phyloP scores from a whole-genome alignment of 2,888 invertebrate genomes.

The Chrysomela aeneicollis region DNA sequence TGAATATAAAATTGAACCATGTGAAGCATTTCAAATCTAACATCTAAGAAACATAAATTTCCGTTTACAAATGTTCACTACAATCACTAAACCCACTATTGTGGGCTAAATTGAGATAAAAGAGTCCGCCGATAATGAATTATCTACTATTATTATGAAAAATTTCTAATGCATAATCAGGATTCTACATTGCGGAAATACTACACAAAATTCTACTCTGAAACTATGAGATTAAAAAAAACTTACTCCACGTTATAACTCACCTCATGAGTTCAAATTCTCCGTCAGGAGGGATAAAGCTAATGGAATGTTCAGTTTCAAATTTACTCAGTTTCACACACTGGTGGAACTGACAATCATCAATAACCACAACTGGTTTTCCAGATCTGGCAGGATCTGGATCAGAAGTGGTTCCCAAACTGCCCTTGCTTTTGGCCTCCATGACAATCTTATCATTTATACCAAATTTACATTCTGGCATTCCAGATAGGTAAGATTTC shows the following conservation, averaged over 20 bases:
- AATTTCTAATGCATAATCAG: no score
- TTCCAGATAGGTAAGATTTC: slow-evolving; percentile 99
- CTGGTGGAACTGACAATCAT: slow-evolving; percentile 99
- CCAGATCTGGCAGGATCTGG: slow-evolving; percentile 88
- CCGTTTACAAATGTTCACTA: no score
- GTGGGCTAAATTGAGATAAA: no score
- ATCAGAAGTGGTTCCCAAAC: slow-evolving; percentile 68
- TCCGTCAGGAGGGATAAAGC: slow-evolving; percentile 99
- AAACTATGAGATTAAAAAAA: not conserved
- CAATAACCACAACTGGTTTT: slow-evolving; percentile 99
- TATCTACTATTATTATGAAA: no score
- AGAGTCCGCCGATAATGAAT: no score
- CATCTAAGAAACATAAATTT: no score
- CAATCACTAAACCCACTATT: no score
- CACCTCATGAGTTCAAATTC: slow-evolving; percentile 99
- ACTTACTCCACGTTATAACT: slow-evolving; percentile 29
- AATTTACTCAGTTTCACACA: slow-evolving; percentile 99
- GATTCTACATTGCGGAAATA: no score
- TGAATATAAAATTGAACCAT: no score
- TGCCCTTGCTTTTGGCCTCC: slow-evolving; percentile 89
- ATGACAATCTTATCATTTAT: slow-evolving; percentile 99
- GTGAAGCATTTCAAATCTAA: no score
- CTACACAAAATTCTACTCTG: not conserved
- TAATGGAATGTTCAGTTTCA: slow-evolving; percentile 99
- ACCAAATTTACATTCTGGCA: slow-evolving; percentile 99